A percentile compares a stretch with the other conserved stretches of the same genome.
Evolutionary conservation across 23 tunicate genomes (phyloP).

Genomic region (Ascidia mentula): DNA sequence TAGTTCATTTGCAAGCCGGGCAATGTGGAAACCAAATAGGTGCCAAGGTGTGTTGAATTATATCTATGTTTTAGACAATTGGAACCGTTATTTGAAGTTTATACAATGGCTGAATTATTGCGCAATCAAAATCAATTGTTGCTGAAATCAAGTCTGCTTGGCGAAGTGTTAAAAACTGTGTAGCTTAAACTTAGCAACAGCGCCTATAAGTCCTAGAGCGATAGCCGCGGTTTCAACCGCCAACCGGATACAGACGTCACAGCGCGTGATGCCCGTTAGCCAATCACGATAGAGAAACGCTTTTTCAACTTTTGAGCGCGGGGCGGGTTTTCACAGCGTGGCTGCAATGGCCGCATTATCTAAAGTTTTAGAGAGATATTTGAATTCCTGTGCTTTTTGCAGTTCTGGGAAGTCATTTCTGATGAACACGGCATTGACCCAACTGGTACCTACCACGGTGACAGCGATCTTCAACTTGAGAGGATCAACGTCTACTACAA

Average conservation of each 20-base stretch:
- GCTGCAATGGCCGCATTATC: background rate
- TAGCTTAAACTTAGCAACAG: too few relatives aligned
- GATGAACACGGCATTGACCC: slow-evolving; percentile 89
- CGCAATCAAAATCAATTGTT: background rate
- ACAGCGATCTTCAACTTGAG: slow-evolving; percentile 85
- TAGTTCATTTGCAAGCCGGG: slow-evolving; percentile 80
- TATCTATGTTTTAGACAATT: background rate
- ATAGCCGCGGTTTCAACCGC: background rate
- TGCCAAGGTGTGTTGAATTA: slow-evolving; percentile 45
- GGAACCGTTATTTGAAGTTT: background rate
- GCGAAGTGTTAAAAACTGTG: background rate
- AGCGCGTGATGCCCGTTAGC: background rate
- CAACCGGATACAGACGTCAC: background rate
- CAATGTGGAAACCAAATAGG: slow-evolving; percentile 90
- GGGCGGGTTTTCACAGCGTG: background rate
- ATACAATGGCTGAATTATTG: background rate
- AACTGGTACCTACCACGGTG: slow-evolving; percentile 87
- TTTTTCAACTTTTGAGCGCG: too few relatives aligned
- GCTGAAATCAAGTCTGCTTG: background rate
- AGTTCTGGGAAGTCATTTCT: slow-evolving; percentile 94
- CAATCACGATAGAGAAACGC: background rate
- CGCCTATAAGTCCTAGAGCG: background rate
- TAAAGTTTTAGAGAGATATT: background rate
- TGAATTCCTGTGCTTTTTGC: background rate
- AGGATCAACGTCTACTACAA: slow-evolving; percentile 92